Base-by-base conservation (phyloP, 1,140 invertebrate species). In the Euwallacea fornicatus region DNA sequence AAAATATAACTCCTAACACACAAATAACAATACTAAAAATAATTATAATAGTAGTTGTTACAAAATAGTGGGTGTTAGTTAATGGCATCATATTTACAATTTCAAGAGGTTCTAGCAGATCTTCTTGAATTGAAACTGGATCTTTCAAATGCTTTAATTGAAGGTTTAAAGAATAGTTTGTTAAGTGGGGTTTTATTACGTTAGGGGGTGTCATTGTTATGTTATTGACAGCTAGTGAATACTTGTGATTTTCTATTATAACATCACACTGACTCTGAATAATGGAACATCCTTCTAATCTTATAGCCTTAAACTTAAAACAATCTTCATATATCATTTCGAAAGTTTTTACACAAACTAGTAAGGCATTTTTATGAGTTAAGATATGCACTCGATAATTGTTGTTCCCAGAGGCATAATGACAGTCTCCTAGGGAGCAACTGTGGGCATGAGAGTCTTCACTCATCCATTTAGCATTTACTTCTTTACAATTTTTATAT, bases 221-320 rank as follows among this genome's bases (percentile, higher is more conserved):
- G 50, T 65, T 65, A 53, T 65, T 65, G 2, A 65, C 50, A 9
- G 44, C 6, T 42, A 65, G 9, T 21, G 62, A 2, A 16, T 62
- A 62, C 7, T 42, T 62, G n/a, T 62, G 60, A n/a, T 62, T 9
- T 2, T 62, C 7, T 2, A 65, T 21, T 2, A 65, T 53, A 2
- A 53, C 62, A 9, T 65, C 62, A 54, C 62, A 50, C 50, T 65
- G 42, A 42, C 62, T 65, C 9, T 65, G 62, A 33, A 65, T 65
- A 15, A 65, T 0, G 2, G 8, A n/a, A 54, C 62, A 65, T 13
- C 62, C 62, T 16, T 53, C 2, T 3, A 65, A 0, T 2, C n/a
- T 0, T 62, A n/a, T 3, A 43, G 2, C 7, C 9, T 62, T 8
- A 33, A 62, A 62, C 41, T 62, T 11, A 47, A 62, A 62, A 7